Base-by-base conservation (phyloP, 2,888 invertebrate genomes). In the Drosophila mimetica region DNA sequence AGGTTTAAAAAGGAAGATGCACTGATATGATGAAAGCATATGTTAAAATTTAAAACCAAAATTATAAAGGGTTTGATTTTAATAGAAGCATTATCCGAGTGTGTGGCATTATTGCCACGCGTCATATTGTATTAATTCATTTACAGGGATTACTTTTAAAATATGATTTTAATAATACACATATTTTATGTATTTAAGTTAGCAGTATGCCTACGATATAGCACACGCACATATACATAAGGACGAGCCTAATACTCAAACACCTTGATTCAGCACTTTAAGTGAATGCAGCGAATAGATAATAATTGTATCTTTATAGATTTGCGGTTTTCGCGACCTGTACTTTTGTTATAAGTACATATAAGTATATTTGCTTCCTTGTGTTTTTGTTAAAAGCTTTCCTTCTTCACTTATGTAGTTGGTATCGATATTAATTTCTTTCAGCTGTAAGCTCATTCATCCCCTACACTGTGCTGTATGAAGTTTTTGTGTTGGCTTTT, bases 21-120 rank as follows among this genome's bases (percentile, higher is more conserved):
- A 47, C 60, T 77, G 51, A 88, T 79, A 76, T 81, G 74, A 41
- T 82, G 70, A 60, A 86, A 64, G 67, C 79, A 73, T 50, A 69
- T 71, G 47, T 79, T 86, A 7, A 86, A 72, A 42, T 88, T 84
- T 50, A 88, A 60, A 39, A 86, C 74, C 13, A 88, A 71, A 28
- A 81, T 69, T 50, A 86, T 61, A 5, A 86, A 71, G n/a, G 77
- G 54, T n/a, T 76, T 85, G 11, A 86, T 59, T 51, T 71, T 85
- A 32, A 63, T 65, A n/a, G 64, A 55, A 13, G 71, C 55, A 28
- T 44, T 65, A 32, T 70, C 57, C 22, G 52, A 36, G 25, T 36
- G 18, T 18, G 55, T 28, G 28, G 52, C 52, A 51, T 37, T 36
- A 11, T 55, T 55, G 52, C 25, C 18, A 52, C 34, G 25, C 11